Evolutionary conservation across 2,113 vertebrate genomes (phyloP).

Genomic region (Engraulis encrasicolus): DNA sequence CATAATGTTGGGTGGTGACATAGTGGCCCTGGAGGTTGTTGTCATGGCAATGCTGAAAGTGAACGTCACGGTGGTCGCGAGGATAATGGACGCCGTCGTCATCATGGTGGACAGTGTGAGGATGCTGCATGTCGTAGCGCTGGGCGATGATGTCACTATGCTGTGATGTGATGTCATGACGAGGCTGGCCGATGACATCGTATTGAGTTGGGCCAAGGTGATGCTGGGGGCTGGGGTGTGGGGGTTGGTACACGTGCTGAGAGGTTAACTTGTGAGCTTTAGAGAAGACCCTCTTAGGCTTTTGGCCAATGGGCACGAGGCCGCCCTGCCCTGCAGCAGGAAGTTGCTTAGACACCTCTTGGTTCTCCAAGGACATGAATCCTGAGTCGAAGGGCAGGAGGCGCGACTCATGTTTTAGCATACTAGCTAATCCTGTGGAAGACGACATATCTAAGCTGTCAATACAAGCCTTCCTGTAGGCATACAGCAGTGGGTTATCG

Average conservation of each 20-base stretch:
- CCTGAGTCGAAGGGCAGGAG: neutral
- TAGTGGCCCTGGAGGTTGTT: no score
- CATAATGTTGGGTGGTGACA: no score
- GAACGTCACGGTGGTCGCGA: no score
- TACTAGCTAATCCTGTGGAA: neutral
- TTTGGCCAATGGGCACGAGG: neutral
- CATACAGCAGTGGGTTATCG: neutral
- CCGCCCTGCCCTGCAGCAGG: neutral
- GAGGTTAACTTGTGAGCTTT: neutral
- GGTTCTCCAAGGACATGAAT: neutral
- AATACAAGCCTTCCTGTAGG: neutral
- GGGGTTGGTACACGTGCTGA: neutral
- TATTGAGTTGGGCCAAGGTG: no score
- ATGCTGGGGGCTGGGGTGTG: neutral
- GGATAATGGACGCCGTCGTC: no score
- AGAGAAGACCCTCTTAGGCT: neutral
- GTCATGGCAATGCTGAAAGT: no score
- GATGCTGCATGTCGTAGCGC: no score
- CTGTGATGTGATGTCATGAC: neutral
- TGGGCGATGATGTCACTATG: neutral
- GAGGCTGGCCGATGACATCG: no score
- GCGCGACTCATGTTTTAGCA: neutral
- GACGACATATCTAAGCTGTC: neutral
- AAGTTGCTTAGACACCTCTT: neutral
- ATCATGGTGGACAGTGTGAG: neutral